Evolutionary conservation across 2,888 invertebrate species (phyloP), one percentile per base, ranked within the genome.

Genomic region (Callyntrura guangdongensis): DNA sequence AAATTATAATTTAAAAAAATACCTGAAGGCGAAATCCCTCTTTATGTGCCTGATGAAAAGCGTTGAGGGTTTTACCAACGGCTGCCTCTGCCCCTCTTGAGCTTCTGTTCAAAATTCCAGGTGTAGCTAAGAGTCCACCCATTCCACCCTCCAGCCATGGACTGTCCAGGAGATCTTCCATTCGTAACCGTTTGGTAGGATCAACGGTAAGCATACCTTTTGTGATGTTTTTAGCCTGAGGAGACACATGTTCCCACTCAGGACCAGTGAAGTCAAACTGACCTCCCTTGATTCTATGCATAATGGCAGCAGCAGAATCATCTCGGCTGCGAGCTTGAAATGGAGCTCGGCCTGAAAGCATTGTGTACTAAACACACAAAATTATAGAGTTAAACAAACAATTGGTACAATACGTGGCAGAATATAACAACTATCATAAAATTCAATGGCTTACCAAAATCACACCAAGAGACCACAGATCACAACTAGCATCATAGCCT

Each of bases 391-490:
- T 59, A 49, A 82, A 56, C 64, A 47, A 11, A 83, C 14, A 72
- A 20, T 77, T 25, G 9, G 4, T 64, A 22, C 25, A 20, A 20
- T 22, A 3, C 22, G 25, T 9, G 9, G 22, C 64, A 22, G 22
- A 64, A 61, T 6, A 36, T 6, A 36, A 36, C 36, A 36, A 6
- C 2, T 6, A 36, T 36, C 36, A 36, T 36, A 36, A 36, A 36
- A 36, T 36, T 36, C n/a, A n/a, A n/a, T 36, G 36, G 2, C 96
- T 95, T 94, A 97, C 97, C 95, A 99, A 95, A 93, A 99, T 98
- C 0, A 99, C 99, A 0, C 99, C 99, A 0, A 99, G 96, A 93
- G 98, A 98, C 98, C 99, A 99, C 90, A 99, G 95, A 95, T 99
- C 99, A 95, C 99, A 99, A 94, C 97, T 97, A 95, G 98, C 97